A percentile compares a stretch with the other conserved stretches of the same genome.
Conservation (phyloP, 2,113 vertebrate species). For the Bostrychus sinensis region DNA sequence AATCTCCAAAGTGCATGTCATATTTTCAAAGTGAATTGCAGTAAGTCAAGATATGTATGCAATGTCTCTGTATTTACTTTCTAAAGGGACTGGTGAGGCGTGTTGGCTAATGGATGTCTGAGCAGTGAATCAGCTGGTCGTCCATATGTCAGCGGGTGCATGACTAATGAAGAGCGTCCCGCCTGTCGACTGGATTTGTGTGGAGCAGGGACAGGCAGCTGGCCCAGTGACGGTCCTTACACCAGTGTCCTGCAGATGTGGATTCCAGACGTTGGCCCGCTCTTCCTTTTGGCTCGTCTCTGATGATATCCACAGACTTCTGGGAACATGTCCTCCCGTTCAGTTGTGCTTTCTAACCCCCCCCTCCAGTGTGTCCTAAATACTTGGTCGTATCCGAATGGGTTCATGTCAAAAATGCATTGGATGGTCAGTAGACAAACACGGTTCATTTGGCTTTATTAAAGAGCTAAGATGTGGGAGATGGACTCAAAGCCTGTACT, state of each 20-base stretch:
- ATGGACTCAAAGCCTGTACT: too few relatives aligned
- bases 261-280: neutral
- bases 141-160: neutral
- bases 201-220: neutral
- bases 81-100: neutral
- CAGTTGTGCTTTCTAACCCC: neutral
- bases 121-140: neutral
- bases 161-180: neutral
- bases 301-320: slow-evolving; percentile 7
- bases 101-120: neutral
- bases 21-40: too few relatives aligned
- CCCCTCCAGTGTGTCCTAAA: slow-evolving; percentile 6
- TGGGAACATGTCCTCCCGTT: slow-evolving; percentile 1
- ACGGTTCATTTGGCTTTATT: neutral
- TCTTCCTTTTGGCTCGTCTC: neutral
- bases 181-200: neutral
- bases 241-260: slow-evolving; percentile 9
- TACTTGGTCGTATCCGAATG: neutral
- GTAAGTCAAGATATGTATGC: too few relatives aligned
- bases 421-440: neutral
- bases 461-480: neutral
- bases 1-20: too few relatives aligned
- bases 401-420: slow-evolving; percentile 3
- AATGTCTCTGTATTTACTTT: neutral
- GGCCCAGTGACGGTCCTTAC: neutral